Evolutionary conservation across 2,888 invertebrate genomes (phyloP), one percentile per base, ranked within the genome.

Genomic region (Ophion slaviceki): DNA sequence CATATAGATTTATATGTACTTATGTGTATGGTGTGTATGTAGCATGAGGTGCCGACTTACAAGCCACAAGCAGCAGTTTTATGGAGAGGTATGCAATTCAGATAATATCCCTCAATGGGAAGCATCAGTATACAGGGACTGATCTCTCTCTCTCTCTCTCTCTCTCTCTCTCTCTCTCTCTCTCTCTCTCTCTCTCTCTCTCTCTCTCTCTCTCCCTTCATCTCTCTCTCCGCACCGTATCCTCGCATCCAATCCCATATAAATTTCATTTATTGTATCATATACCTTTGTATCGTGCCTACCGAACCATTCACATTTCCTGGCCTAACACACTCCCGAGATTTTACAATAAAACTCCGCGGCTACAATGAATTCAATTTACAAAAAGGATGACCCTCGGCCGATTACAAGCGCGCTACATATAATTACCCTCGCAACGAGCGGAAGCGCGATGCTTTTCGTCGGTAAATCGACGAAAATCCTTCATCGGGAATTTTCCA

Each of bases 31-130:
- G 17, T 53, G 53, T 17, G 17, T 4, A 53, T 17, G 53, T 53
- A 17, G 17, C 64, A 47, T 68, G 17, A 20, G 70, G 84, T 59
- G 71, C 62, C 66, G 45, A 61, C 75, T 78, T 75, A 68, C 78
- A 61, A 80, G 80, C 83, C 80, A 86, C 78, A 82, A 85, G 85
- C 87, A 84, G 70, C 80, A 87, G 87, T 87, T 89, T 88, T 88
- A 85, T 84, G 68, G 86, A 78, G 87, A 88, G 87, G 88, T 77
- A 86, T 86, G 88, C 87, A 89, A 89, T 89, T 89, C 83, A 88
- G 88, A 88, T 89, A 89, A 89, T 89, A 87, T 82, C 85, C 86
- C 82, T 86, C 84, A 89, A 88, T 87, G 87, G 86, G 87, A 87
- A 87, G 85, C 80, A 89, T 88, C 87, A 82, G 83, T 85, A 28